phyloP scores from a whole-genome alignment of 2,113 vertebrate species.

The Lipotes vexillifer region DNA sequence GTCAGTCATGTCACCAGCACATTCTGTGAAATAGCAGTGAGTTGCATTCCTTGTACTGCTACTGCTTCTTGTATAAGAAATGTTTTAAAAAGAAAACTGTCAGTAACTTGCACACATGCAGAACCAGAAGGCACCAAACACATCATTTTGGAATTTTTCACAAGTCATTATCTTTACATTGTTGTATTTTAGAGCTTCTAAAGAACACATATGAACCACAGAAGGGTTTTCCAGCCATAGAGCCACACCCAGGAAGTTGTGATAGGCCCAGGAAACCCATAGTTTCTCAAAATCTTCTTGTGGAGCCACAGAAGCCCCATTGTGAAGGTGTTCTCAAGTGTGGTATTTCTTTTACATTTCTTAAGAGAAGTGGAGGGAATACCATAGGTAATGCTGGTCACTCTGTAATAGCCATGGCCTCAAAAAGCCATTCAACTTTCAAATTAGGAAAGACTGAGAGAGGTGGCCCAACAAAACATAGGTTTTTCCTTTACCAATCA shows the following conservation, averaged over 20 bases:
- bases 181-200: not conserved
- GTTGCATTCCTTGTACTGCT: not conserved
- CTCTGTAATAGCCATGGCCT: not conserved
- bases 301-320: not conserved
- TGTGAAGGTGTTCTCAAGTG: not conserved
- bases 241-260: not conserved
- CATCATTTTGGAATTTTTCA: not conserved
- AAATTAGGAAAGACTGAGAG: not conserved
- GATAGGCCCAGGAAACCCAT: not conserved
- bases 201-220: not conserved
- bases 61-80: not conserved
- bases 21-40: constrained; percentile 3
- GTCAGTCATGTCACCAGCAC: not conserved
- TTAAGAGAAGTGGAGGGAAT: not conserved
- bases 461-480: not conserved
- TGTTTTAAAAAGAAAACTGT: not conserved
- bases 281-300: not conserved
- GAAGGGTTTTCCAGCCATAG: not conserved
- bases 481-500: not conserved
- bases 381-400: not conserved
- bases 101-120: not conserved
- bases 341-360: not conserved
- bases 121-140: constrained; percentile 9
- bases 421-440: not conserved
- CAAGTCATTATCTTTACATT: not conserved